These are phyloP conservation scores for Oreotrochilus melanogaster DNA, from an alignment of 2,113 vertebrate genomes.

Conservation along the genomic window DNA sequence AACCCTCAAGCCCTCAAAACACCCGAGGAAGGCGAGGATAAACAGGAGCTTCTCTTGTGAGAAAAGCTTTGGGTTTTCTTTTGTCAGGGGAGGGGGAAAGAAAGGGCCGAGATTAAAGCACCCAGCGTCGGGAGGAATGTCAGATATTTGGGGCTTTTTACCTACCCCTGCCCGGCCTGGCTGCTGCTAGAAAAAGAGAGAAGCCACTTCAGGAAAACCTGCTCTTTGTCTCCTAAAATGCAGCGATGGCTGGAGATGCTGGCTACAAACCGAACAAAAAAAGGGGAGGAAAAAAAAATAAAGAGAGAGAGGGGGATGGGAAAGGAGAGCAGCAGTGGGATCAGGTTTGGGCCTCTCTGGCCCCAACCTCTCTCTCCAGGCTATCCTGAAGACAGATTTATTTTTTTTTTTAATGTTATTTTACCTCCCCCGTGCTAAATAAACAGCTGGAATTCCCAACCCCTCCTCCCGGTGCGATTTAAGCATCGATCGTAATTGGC, in stretches of 20 bases:
- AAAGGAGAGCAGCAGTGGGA: conserved; percentile 1
- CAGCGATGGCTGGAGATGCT: conserved; percentile 60
- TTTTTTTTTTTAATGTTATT: not conserved
- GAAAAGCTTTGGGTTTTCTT: conserved; percentile 49
- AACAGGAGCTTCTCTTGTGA: not conserved
- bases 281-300: not conserved
- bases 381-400: not conserved
- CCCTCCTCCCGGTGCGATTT: conserved; percentile 37
- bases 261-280: conserved; percentile 73
- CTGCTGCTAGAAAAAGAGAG: not conserved
- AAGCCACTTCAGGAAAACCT: conserved; percentile 58
- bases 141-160: conserved; percentile 52
- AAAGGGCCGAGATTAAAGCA: not conserved
- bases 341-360: conserved; percentile 63
- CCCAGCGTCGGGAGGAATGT: not conserved
- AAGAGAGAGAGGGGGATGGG: conserved; percentile 2
- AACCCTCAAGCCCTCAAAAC: conserved; percentile 41
- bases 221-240: conserved; percentile 79
- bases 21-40: not conserved
- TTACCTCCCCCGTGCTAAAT: no score
- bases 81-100: conserved; percentile 35
- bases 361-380: not conserved
- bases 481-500: conserved; percentile 65
- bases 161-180: conserved; percentile 29
- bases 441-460: conserved; percentile 66